Base-by-base conservation (phyloP, 2,797 vertebrate species). In the Tinamus major region DNA sequence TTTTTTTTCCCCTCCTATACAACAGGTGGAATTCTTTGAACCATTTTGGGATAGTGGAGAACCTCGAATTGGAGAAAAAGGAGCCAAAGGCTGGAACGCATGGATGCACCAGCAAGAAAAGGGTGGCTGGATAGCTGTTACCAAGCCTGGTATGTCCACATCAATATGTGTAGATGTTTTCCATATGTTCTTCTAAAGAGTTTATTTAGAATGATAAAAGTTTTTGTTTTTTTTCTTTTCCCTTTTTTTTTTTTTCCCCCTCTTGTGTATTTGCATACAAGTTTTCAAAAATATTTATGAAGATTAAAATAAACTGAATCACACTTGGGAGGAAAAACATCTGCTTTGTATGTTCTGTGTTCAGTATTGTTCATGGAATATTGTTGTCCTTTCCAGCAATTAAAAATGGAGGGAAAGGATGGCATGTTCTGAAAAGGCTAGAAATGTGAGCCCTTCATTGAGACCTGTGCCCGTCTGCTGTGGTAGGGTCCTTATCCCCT, bases 31-130 rank as follows among this genome's bases (percentile, higher is more conserved):
- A 51, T 99, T 99, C 97, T 99, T 99, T 93, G 99, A 99, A 96
- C 98, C 99, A 0, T 99, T 99, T 82, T 99, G 99, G 99, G 99
- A 99, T 96, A 99, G 99, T 0, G 99, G 99, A 67, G 99, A 99
- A 92, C 98, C 98, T 17, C 98, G 99, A 56, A 97, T 99, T 42
- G 99, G 99, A 78, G 99, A 99, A 97, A 97, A 97, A 61, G 99
- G 98, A 4, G 98, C 99, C 69, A 98, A 98, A 80, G 99, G 99
- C 70, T 99, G 99, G 99, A 98, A 98, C 79, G 98, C 98, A 2
- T 99, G 99, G 99, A 99, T 99, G 99, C 98, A 97, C 71, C 99
- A 99, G 96, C 99, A 99, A 95, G 99, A 99, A 90, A 98, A 98
- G 85, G 99, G 99, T 44, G 99, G 99, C 76, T 99, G 99, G 99